Percentiles rank a stretch among this genome's conserved stretches.
These are phyloP conservation scores for Drosophila atripex DNA, from an alignment of 2,888 invertebrate genomes.

Conservation along the genomic window DNA sequence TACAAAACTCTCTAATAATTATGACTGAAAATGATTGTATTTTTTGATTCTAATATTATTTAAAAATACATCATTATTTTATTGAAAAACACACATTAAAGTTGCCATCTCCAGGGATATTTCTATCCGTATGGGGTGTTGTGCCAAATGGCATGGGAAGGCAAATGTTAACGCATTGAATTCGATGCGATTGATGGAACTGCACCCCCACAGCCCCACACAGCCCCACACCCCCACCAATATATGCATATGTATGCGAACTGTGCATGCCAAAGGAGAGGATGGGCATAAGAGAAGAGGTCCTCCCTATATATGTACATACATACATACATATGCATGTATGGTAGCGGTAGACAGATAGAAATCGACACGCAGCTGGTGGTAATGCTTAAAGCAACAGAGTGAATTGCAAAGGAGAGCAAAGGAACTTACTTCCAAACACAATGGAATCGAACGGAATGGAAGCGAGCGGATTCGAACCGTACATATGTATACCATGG, in stretches of 20 bases:
- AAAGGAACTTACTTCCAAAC: conserved; percentile 5
- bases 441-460: conserved; percentile 30
- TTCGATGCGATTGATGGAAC: conserved; percentile 63
- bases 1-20: too few species aligned
- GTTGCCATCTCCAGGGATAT: neutral
- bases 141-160: conserved; percentile 14
- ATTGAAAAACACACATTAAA: neutral
- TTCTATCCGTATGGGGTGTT: neutral
- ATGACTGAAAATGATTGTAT: too few species aligned
- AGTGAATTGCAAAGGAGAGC: conserved; percentile 33
- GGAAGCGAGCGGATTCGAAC: conserved; percentile 13
- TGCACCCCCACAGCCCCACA: conserved; percentile 21
- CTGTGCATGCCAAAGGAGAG: neutral
- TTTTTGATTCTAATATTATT: neutral
- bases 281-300: too few species aligned
- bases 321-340: too few species aligned
- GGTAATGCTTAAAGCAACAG: conserved; percentile 52
- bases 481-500: neutral
- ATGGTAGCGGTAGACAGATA: conserved; percentile 27
- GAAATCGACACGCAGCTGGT: conserved; percentile 42
- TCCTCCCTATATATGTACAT: too few species aligned
- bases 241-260: conserved; percentile 7
- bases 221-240: conserved; percentile 8
- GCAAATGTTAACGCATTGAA: conserved; percentile 57
- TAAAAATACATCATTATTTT: neutral